Evolutionary conservation across 2,797 vertebrate species (phyloP).

Genomic region (Anguilla pacifica): DNA sequence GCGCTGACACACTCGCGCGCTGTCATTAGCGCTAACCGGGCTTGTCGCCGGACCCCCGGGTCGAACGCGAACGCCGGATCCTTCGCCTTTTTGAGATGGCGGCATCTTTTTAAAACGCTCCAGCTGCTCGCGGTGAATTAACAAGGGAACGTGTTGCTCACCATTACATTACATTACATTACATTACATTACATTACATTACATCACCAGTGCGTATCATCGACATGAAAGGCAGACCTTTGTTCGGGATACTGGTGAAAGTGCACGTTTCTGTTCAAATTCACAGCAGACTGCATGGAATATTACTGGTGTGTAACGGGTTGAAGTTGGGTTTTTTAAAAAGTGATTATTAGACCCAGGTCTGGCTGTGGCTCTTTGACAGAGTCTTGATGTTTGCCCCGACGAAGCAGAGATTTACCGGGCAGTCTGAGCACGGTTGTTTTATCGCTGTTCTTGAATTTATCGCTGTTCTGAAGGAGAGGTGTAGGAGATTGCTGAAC

Average conservation of each 20-base stretch:
- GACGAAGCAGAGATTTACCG: not conserved
- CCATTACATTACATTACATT: too few relatives aligned
- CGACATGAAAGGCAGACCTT: not conserved
- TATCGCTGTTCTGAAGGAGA: constrained; percentile 12
- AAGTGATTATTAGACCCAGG: not conserved
- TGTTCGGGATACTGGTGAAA: not conserved
- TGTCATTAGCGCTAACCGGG: not conserved
- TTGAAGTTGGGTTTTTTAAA: not conserved
- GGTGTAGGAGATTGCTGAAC: constrained; percentile 37
- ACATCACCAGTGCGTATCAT: not conserved
- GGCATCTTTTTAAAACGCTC: not conserved
- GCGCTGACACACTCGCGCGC: not conserved
- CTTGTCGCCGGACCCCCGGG: not conserved
- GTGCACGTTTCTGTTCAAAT: not conserved
- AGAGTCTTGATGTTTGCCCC: not conserved
- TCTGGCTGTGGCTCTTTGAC: not conserved
- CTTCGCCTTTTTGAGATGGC: not conserved
- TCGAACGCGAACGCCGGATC: not conserved
- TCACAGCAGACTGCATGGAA: not conserved
- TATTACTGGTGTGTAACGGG: not conserved
- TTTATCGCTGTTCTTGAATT: not conserved
- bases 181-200: too few relatives aligned
- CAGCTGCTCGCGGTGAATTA: too few relatives aligned
- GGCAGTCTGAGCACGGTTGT: not conserved
- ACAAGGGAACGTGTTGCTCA: too few relatives aligned